Evolutionary conservation across 2,797 vertebrate species (phyloP), one percentile per base, ranked within the genome.

Genomic region (Erethizon dorsatum): DNA sequence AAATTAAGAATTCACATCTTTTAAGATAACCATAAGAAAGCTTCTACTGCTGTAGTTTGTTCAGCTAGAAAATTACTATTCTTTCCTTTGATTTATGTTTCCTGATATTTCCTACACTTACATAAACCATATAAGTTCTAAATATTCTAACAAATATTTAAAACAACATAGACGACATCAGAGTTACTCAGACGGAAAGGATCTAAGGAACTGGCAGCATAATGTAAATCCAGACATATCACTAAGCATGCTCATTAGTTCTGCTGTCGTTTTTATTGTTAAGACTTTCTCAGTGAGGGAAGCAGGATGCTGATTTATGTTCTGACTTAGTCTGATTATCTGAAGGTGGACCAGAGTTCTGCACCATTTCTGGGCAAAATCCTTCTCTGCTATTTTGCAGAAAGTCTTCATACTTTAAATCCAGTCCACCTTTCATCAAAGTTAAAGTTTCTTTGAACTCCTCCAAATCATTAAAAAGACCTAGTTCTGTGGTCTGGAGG

Each of bases 321-420:
- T 95, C 77, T 87, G 52, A 37, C 52, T 77, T 83, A 45, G 6
- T 82, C n/a, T 59, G 59, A 61, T 78, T 84, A 31, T 79, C 77
- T 91, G 63, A 78, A 92, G 54, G 3, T 28, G 54, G 17, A n/a
- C 59, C 45, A 87, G 14, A 61, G 24, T 59, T 83, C 56, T 33
- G 24, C 18, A 69, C 13, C 50, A 57, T 87, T 93, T 86, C 33
- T 89, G 20, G 52, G 41, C 65, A 71, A 89, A 84, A 6, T 69
- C 22, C 7, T 95, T 28, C 26, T 91, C 54, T 86, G 52, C 75
- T 31, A 4, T 65, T 90, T 88, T 93, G 6, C 14, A 54, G n/a
- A 83, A 94, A 69, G 6, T 80, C 57, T 89, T n/a, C 20, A 77
- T 57, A 90, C 22, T 95, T 88, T 96, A 89, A 50, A 82, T 86